Evolutionary conservation across 2,797 vertebrate genomes (phyloP).

Genomic region (Chromobotia macracanthus): DNA sequence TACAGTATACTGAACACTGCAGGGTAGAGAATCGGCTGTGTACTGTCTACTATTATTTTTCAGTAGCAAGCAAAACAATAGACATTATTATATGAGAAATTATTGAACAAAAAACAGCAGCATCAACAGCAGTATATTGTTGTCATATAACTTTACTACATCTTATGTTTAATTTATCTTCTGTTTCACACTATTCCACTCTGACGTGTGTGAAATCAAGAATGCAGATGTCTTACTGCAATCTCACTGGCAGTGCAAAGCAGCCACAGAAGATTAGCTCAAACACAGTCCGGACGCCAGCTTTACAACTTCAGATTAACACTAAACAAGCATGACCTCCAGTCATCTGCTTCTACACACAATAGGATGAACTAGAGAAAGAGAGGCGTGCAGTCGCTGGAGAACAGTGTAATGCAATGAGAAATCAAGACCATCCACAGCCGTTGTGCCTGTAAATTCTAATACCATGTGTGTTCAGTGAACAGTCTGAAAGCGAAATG

Average conservation of each 20-base stretch:
- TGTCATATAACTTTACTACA: too few species aligned
- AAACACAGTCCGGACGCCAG: neutral
- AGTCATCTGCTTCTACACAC: slow-evolving; percentile 46
- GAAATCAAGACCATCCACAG: slow-evolving; percentile 85
- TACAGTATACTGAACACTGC: too few species aligned
- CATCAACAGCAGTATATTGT: too few species aligned
- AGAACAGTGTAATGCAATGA: slow-evolving; percentile 87
- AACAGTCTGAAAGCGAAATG: slow-evolving; percentile 55
- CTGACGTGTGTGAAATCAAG: neutral
- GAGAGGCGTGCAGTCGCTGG: slow-evolving; percentile 75
- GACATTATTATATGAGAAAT: too few species aligned
- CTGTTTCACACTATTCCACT: too few species aligned
- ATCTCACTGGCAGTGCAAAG: neutral
- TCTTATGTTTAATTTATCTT: too few species aligned
- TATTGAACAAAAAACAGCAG: too few species aligned
- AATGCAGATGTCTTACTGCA: neutral
- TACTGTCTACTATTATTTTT: too few species aligned
- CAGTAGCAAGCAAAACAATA: too few species aligned
- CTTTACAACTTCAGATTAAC: slow-evolving; percentile 25
- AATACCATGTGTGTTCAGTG: slow-evolving; percentile 90
- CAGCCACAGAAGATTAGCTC: neutral
- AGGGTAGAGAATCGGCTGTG: too few species aligned
- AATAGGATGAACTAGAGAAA: slow-evolving; percentile 85
- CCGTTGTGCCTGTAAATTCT: slow-evolving; percentile 85
- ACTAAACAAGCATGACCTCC: slow-evolving; percentile 10